Evolutionary conservation across 2,113 vertebrate species (phyloP), one percentile per base, ranked within the genome.

Genomic region (Ceyx margarethae): DNA sequence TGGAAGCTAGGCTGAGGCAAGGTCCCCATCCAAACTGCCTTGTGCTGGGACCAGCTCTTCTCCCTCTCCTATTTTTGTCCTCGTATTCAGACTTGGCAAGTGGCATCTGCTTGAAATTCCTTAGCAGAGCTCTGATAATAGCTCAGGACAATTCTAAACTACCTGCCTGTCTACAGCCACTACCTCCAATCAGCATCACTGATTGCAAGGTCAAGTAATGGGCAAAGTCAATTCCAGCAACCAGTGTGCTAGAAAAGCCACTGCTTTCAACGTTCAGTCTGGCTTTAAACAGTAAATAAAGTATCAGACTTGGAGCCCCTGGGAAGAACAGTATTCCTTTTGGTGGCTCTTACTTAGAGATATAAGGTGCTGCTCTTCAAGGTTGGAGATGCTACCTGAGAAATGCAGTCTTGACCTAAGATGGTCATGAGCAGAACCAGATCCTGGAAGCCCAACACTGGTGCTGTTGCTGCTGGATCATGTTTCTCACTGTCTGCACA

Each of bases 401-500:
- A n/a, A 46, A 33, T 42, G 5, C 37, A 11, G 22, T 5, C 26
- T 43, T 68, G 69, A 46, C 53, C 35, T n/a, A 46, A 29, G 29
- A 23, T 3, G 8, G 13, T 43, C 65, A 15, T 19, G 4, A 9
- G 62, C 23, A 80, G 37, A 72, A 40, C 10, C 23, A 58, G 26
- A 6, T 6, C 11, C 28, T 5, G 6, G 58, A 11, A 87, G 8
- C 20, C 29, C 17, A 25, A 29, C n/a, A 62, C 48, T 0, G 0
- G 11, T 43, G 31, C 23, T 0, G 0, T 10, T 43, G 31, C 25
- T 40, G 45, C 29, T 72, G 81, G n/a, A 31, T 16, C 8, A 3
- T 6, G 13, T 12, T 54, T 4, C 53, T 51, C 31, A 8, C 6
- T 19, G 16, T 26, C 69, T 54, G 51, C 18, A 6, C 0, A 1